Conservation (phyloP, 2,888 invertebrate species). For the Callyntrura sp. region DNA sequence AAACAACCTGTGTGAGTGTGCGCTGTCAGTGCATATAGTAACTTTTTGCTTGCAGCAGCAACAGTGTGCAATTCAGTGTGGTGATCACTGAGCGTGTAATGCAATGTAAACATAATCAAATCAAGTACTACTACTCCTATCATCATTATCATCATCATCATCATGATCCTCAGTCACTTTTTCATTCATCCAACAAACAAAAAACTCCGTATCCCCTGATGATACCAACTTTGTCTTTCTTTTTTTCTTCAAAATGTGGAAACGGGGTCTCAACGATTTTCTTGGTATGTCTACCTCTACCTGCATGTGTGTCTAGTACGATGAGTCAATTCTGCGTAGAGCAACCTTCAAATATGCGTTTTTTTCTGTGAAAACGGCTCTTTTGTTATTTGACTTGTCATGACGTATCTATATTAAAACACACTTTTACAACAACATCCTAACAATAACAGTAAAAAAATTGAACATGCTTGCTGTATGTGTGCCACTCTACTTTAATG, state of each 20-base stretch:
- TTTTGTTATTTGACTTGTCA: slow-evolving; percentile 32
- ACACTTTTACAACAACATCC: slow-evolving; percentile 36
- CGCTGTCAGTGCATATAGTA: not conserved
- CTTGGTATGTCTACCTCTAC: not conserved
- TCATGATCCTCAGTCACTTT: not conserved
- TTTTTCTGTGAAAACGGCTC: slow-evolving; percentile 7
- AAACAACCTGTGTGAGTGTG: slow-evolving; percentile 8
- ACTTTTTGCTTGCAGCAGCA: not conserved
- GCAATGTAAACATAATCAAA: slow-evolving; percentile 76
- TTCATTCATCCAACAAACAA: slow-evolving; percentile 70
- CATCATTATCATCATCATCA: slow-evolving; percentile 35
- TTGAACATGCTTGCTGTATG: slow-evolving; percentile 38
- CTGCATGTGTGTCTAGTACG: slow-evolving; percentile 20
- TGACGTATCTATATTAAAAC: slow-evolving; percentile 19
- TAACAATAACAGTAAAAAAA: not conserved
- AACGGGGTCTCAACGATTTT: slow-evolving; percentile 47
- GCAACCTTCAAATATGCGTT: slow-evolving; percentile 29
- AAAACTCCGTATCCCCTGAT: slow-evolving; percentile 22
- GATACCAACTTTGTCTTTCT: slow-evolving; percentile 8
- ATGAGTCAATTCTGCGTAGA: slow-evolving; percentile 45
- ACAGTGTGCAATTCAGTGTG: not conserved
- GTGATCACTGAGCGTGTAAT: slow-evolving; percentile 76
- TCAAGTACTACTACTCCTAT: slow-evolving; percentile 48
- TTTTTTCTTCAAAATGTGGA: slow-evolving; percentile 33
- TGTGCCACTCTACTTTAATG: slow-evolving; percentile 43